Conservation (phyloP, 2,113 vertebrate species). For the Chaetorhynchus papuensis region DNA sequence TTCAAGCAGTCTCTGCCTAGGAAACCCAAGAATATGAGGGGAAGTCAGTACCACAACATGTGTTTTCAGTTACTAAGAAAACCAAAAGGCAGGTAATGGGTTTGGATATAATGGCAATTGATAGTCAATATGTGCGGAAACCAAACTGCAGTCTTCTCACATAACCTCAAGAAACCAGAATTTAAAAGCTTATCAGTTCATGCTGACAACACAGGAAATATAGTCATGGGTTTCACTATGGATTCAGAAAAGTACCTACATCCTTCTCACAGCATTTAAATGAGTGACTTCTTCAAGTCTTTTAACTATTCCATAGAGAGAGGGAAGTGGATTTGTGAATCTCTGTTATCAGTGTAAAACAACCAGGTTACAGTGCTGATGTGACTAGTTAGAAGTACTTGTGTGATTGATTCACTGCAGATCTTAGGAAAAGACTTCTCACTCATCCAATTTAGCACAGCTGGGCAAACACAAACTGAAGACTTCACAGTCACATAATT, state of each 20-base stretch:
- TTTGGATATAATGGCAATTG: neutral
- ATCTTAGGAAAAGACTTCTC: neutral
- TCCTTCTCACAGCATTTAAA: neutral
- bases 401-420: neutral
- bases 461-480: neutral
- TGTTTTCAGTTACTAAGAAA: neutral
- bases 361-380: neutral
- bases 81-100: neutral
- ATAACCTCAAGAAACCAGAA: neutral
- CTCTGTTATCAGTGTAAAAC: neutral
- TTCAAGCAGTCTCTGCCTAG: neutral
- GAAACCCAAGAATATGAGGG: neutral
- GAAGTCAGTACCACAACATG: neutral
- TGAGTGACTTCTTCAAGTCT: neutral
- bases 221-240: neutral
- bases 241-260: neutral
- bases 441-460: neutral
- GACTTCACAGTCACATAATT: neutral
- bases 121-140: neutral
- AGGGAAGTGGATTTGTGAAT: neutral
- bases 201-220: neutral
- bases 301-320: neutral
- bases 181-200: neutral
- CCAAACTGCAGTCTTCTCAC: neutral
- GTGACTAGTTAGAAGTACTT: neutral